These are phyloP conservation scores for Psilopogon haemacephalus DNA, from an alignment of 2,113 vertebrate species.

Conservation along the genomic window DNA sequence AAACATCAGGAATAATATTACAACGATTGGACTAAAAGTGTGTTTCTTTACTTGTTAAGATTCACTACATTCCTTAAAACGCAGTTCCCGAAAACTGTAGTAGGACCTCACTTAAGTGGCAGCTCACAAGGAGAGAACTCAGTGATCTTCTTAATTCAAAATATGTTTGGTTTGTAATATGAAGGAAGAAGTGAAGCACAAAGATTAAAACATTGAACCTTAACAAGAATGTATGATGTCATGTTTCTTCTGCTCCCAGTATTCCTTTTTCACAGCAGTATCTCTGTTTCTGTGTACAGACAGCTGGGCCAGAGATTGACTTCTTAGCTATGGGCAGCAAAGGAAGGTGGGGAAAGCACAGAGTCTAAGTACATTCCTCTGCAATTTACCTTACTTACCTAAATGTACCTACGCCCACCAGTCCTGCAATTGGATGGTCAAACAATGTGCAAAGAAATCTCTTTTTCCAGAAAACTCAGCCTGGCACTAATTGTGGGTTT, in stretches of 20 bases:
- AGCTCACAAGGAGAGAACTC: not conserved
- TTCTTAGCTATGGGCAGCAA: not conserved
- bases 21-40: not conserved
- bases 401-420: not conserved
- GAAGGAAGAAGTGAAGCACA: not conserved
- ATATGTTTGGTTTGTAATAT: not conserved
- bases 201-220: not conserved
- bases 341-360: not conserved
- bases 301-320: not conserved
- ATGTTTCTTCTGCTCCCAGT: not conserved
- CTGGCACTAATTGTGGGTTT: slow-evolving; percentile 43
- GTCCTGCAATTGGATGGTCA: not conserved
- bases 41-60: not conserved
- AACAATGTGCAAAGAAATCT: not conserved
- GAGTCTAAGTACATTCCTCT: not conserved
- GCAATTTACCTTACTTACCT: not conserved
- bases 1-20: not conserved
- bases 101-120: not conserved
- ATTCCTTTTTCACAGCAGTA: not conserved
- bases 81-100: not conserved
- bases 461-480: slow-evolving; percentile 14
- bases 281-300: not conserved
- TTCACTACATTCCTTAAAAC: not conserved
- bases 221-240: not conserved
- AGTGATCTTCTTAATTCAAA: not conserved